Base-by-base conservation (phyloP, 2,113 vertebrate genomes). In the Sinosuthora webbiana region DNA sequence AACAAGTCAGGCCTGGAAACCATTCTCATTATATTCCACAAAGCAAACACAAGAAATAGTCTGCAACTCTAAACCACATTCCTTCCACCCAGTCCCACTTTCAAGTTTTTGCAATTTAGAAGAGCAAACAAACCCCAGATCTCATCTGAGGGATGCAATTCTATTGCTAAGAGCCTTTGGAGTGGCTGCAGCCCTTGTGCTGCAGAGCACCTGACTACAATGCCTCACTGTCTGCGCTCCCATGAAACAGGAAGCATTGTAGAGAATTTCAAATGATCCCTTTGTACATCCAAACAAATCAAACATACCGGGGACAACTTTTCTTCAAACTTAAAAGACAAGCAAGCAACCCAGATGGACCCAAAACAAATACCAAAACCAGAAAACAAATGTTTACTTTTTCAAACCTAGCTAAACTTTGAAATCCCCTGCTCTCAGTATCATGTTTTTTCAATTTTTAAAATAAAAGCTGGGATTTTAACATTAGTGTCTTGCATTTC, bases 121-220 rank as follows among this genome's bases (percentile, higher is more conserved):
- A 83, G 65, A 70, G 78, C 86, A 89, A 93, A 97, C 83, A 89
- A 91, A 27, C 39, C 64, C 73, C 25, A 25, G 5, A 75, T 75
- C 92, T 89, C 69, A 89, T 86, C 33, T 9, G 33, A 44, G 55
- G 75, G 55, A 68, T 55, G 75, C 67, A 77, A 42, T 94, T 95
- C 90, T 45, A 33, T 24, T 65, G 89, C 88, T 55, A 28, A 89
- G 93, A 94, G 92, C 56, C 65, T 64, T 24, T 77, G 86, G 85
- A 86, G 87, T 68, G 75, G 93, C 78, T 93, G 87, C 79, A 90
- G 85, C 78, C 90, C 92, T 90, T 85, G 91, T 93, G 90, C 88
- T 89, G 88, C 90, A 75, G 83, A 90, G 90, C 95, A 57, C 35
- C 88, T 91, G 93, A 95, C 85, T 90, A 96, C 94, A 97, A 95